A percentile compares a stretch with the other conserved stretches of the same genome.
Evolutionary conservation across 2,113 vertebrate species (phyloP).

Genomic region (Pseudopipra pipra): DNA sequence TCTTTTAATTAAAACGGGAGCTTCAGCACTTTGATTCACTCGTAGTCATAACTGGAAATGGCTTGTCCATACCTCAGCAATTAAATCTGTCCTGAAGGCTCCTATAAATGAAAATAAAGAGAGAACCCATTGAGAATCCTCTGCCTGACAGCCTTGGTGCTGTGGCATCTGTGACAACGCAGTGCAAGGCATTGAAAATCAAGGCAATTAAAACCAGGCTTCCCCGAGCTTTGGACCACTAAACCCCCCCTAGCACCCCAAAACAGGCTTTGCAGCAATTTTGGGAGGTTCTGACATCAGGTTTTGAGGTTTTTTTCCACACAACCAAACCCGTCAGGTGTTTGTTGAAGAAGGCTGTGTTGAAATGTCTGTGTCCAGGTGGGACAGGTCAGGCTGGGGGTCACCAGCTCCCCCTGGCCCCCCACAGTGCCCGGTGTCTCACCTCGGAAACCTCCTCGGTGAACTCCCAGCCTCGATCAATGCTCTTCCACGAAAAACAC

Average conservation of each 20-base stretch:
- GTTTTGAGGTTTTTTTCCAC: neutral
- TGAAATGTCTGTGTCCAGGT: neutral
- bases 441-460: neutral
- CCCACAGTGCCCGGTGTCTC: accelerated
- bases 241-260: neutral
- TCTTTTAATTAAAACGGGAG: constrained; percentile 45
- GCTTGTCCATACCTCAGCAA: neutral
- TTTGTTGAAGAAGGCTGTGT: neutral
- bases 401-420: neutral
- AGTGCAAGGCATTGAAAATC: neutral
- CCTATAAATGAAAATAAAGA: neutral
- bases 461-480: neutral
- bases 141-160: neutral
- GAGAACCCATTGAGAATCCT: neutral
- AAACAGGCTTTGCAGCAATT: neutral
- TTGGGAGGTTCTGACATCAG: neutral
- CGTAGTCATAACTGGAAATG: neutral
- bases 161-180: neutral
- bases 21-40: neutral
- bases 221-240: neutral
- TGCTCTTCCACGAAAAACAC: accelerated
- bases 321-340: neutral
- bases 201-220: neutral
- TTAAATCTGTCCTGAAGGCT: neutral
- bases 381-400: neutral